Conservation (phyloP, 2,888 invertebrate species). For the Ochropleura plecta region DNA sequence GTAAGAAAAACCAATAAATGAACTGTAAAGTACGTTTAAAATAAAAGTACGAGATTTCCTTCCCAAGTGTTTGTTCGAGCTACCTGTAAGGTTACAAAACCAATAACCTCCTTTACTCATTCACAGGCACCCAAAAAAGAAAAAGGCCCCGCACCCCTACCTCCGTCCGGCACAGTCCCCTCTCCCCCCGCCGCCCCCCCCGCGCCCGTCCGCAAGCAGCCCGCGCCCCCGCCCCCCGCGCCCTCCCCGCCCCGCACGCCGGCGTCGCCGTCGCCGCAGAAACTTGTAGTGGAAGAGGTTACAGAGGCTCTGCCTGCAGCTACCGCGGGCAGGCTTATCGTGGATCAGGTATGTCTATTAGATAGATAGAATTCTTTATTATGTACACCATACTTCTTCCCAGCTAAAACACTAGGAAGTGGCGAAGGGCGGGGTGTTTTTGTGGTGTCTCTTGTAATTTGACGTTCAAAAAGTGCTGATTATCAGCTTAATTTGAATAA, state of each 20-base stretch:
- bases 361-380: no score
- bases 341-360: constrained; percentile 76
- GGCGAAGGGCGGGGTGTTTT: no score
- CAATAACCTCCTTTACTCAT: not conserved
- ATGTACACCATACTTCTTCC: no score
- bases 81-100: no score
- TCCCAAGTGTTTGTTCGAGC: no score
- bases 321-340: constrained; percentile 76
- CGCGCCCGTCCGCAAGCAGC: constrained; percentile 44
- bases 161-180: constrained; percentile 88
- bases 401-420: no score
- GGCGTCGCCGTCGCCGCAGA: constrained; percentile 57
- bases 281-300: constrained; percentile 1
- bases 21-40: no score
- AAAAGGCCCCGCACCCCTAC: constrained; percentile 94
- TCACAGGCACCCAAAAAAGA: constrained; percentile 93
- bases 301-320: constrained; percentile 36
- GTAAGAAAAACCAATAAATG: no score
- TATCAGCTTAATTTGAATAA: no score
- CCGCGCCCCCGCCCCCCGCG: constrained; percentile 48
- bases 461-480: no score
- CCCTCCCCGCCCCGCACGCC: constrained; percentile 66
- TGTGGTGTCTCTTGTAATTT: no score
- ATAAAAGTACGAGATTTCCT: no score
- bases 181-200: constrained; percentile 59